Base-by-base conservation (phyloP, 2,113 vertebrate genomes). In the Oostethus manadensis region DNA sequence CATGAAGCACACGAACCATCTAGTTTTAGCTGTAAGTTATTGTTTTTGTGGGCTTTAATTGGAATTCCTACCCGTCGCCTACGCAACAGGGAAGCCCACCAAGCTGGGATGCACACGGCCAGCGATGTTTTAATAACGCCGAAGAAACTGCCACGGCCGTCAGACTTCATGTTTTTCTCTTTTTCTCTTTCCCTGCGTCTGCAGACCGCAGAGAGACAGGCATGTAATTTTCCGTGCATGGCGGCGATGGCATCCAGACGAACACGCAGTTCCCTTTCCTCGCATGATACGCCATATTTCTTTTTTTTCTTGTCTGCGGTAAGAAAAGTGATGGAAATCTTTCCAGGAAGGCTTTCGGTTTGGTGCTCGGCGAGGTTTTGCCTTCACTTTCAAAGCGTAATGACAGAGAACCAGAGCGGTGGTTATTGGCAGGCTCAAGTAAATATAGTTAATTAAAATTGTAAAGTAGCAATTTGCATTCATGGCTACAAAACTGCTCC, bases 351-450 rank as follows among this genome's bases (percentile, higher is more conserved):
- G 40, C 54, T 77, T 74, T 72, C 54, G 56, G 60, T 68, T 72
- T 43, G 17, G 64, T 77, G 63, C 69, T 67, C 49, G 42, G 72
- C 63, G 69, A 73, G 29, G 71, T 49, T 66, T 51, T 62, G 71
- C 59, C 65, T 66, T 44, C 51, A 38, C 26, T 58, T 70, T 46
- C 53, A 81, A 84, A 81, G 77, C 82, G 71, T 79, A 87, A 86
- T 87, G 79, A 87, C 64, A 87, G 79, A 77, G 66, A 23, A 33
- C 51, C 18, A 42, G 51, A 22, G 40, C 58, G 58, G 51, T 55
- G 44, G n/a, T n/a, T n/a, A 43, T 15, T 43, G 60, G 58, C 63
- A 11, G 40, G 38, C 10, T 50, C 43, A 15, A 14, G 47, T 22
- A 43, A 60, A 48, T 20, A 38, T 45, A 17, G 21, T 26, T 26